Conservation (phyloP, 1,140 invertebrate species). For the Apis florea region DNA sequence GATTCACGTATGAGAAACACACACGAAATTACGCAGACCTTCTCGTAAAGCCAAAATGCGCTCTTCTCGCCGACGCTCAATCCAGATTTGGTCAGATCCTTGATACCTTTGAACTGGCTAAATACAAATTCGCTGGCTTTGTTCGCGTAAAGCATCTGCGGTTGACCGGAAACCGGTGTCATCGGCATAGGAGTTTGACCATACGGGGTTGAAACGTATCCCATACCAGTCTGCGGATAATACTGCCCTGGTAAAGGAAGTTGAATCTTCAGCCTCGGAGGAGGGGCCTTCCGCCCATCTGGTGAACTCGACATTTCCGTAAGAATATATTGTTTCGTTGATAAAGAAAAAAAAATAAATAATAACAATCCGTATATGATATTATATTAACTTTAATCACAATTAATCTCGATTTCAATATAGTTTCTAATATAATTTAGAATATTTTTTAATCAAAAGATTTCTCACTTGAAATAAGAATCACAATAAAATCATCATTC, state of each 20-base stretch:
- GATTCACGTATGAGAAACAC: background rate
- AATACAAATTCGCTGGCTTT: constrained; percentile 88
- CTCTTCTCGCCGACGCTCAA: constrained; percentile 90
- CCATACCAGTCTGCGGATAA: constrained; percentile 70
- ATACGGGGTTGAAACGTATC: constrained; percentile 74
- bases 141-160: constrained; percentile 82
- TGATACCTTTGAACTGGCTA: constrained; percentile 87
- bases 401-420: background rate
- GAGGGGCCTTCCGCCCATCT: constrained; percentile 67
- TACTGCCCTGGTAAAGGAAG: constrained; percentile 80
- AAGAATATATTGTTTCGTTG: background rate
- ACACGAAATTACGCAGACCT: constrained; percentile 72
- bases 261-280: constrained; percentile 80
- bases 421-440: background rate
- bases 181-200: constrained; percentile 79
- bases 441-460: background rate
- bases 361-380: too few relatives aligned
- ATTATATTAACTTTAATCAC: background rate
- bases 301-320: constrained; percentile 72
- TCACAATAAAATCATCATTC: background rate
- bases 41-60: constrained; percentile 89
- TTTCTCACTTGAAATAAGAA: background rate
- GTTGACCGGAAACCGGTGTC: constrained; percentile 79
- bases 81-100: constrained; percentile 89
- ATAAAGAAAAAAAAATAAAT: background rate